A percentile compares a stretch with the other conserved stretches of the same genome.
phyloP scores from a whole-genome alignment of 2,797 vertebrate species.

The Scleropages formosus region DNA sequence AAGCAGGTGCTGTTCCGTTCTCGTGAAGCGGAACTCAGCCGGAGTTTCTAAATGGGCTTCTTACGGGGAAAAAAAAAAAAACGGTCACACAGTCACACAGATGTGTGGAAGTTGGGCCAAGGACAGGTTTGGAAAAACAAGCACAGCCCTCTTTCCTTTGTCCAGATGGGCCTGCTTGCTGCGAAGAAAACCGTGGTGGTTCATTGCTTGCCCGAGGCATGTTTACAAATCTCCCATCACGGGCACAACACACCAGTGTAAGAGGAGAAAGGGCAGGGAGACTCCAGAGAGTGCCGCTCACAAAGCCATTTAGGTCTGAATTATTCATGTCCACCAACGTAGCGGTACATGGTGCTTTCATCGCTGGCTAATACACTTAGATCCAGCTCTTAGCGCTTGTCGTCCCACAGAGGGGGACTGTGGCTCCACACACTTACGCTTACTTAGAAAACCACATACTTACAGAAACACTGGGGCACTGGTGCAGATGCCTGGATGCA shows the following conservation, averaged over 20 bases:
- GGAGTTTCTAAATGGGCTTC: neutral
- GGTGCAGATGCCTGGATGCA: too few relatives aligned
- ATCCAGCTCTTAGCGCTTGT: neutral
- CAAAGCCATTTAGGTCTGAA: slow-evolving; percentile 2
- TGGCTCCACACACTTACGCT: neutral
- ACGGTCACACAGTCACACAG: too few relatives aligned
- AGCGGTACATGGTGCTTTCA: neutral
- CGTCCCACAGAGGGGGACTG: neutral
- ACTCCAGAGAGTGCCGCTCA: neutral
- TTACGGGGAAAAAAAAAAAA: neutral
- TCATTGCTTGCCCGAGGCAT: slow-evolving; percentile 12
- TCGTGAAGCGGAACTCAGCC: too few relatives aligned
- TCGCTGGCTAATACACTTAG: neutral
- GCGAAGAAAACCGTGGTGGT: slow-evolving; percentile 7
- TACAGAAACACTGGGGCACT: neutral
- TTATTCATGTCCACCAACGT: neutral
- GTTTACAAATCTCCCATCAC: slow-evolving; percentile 3
- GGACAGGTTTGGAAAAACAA: slow-evolving; percentile 15
- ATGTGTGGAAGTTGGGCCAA: neutral
- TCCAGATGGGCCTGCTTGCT: slow-evolving; percentile 20
- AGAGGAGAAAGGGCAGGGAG: neutral
- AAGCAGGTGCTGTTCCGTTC: too few relatives aligned
- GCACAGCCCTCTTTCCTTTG: neutral
- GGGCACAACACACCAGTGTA: slow-evolving; percentile 9
- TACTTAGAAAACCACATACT: neutral